phyloP scores from a whole-genome alignment of 1,140 invertebrate species.

The Cepaea nemoralis region DNA sequence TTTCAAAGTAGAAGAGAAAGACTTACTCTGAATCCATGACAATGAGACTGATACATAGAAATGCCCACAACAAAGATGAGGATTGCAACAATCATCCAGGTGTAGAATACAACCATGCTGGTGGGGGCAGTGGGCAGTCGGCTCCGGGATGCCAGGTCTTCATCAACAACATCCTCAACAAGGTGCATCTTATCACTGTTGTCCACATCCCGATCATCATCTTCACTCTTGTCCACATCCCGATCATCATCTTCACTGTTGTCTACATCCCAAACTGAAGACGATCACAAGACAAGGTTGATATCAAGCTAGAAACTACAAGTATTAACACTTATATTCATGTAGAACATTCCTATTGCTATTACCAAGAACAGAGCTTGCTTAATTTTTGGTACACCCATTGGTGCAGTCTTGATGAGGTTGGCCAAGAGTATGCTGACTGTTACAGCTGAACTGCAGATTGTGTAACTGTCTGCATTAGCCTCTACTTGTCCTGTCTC shows the following conservation, averaged over 20 bases:
- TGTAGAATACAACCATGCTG: slow-evolving; percentile 39
- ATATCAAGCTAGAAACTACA: not conserved
- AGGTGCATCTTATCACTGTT: not conserved
- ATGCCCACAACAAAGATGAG: slow-evolving; percentile 31
- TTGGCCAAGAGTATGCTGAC: no score
- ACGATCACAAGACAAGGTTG: not conserved
- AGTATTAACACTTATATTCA: not conserved
- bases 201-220: not conserved
- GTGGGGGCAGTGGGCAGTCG: slow-evolving; percentile 26
- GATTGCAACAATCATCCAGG: slow-evolving; percentile 38
- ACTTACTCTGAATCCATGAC: slow-evolving; percentile 28
- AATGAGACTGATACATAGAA: slow-evolving; percentile 33
- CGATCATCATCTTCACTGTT: not conserved
- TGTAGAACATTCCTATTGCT: not conserved
- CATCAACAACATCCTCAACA: slow-evolving; percentile 12
- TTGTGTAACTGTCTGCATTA: no score
- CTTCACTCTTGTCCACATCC: not conserved
- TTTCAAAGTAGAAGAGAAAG: no score
- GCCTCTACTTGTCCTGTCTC: no score
- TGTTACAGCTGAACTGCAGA: no score
- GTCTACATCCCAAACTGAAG: not conserved
- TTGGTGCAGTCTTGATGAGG: not conserved
- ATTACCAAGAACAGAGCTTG: not conserved
- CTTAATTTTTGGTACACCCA: not conserved
- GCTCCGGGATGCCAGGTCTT: not conserved